These are phyloP conservation scores for Pelodiscus sinensis DNA, from an alignment of 2,113 vertebrate species.

Conservation along the genomic window DNA sequence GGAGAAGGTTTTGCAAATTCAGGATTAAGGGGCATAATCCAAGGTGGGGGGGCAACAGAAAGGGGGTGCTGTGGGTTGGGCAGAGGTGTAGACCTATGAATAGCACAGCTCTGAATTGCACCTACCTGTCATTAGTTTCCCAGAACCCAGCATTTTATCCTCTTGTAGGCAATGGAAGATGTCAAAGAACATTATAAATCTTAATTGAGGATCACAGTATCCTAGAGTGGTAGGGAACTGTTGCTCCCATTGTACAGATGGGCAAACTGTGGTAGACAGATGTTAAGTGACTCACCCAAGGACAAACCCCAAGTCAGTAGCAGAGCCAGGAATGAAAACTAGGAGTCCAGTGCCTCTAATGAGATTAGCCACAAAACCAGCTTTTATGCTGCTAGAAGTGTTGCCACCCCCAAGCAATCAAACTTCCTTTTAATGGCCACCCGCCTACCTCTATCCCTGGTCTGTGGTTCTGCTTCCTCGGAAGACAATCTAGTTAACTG, in stretches of 20 bases:
- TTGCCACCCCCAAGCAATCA: background rate
- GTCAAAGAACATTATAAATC: background rate
- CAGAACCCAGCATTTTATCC: background rate
- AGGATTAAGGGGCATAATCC: background rate
- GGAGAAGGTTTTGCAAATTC: background rate
- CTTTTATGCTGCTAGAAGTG: background rate
- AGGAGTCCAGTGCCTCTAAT: background rate
- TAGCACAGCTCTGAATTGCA: background rate
- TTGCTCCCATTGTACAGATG: background rate
- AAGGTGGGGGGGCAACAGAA: rapidly evolving
- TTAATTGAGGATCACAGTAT: background rate
- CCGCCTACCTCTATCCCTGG: too few relatives aligned
- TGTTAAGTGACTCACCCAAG: background rate
- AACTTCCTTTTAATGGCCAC: background rate
- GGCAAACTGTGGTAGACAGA: background rate
- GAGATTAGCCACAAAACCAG: background rate
- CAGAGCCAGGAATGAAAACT: background rate
- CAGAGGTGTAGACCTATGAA: background rate
- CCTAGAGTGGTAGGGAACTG: background rate
- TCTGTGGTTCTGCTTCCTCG: too few relatives aligned
- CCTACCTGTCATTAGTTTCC: background rate
- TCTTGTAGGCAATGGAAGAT: background rate
- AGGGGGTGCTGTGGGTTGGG: background rate
- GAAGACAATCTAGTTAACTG: too few relatives aligned
- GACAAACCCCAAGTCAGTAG: background rate